Base-by-base conservation (phyloP, 2,113 vertebrate genomes). In the Clarias macrocephalus region DNA sequence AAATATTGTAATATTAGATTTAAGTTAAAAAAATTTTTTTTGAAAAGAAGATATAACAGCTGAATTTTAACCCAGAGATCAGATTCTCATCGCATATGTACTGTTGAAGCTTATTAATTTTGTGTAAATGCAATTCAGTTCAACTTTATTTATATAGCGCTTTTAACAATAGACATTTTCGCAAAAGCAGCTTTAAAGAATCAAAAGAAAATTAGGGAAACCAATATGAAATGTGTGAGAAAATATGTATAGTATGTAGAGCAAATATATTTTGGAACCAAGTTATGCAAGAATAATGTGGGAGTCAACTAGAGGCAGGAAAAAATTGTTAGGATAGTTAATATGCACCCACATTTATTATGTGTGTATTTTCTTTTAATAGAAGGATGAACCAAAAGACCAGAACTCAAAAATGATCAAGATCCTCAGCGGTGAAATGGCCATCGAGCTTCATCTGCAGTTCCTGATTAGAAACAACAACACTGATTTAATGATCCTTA, bases 351-450 rank as follows among this genome's bases (percentile, higher is more conserved):
- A 66, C 4, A 25, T 57, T 15, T 25, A 68, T 33, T 21, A 2
- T 18, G 1, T 52, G 13, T 62, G 23, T 75, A 88, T 63, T 92
- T 0, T 90, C 52, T 94, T 52, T 91, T 89, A 93, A 77, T 87
- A 99, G 97, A 97, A 96, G 88, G 96, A 97, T 59, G 98, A 99
- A 82, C 97, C 97, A 9, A 99, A 99, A 94, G 98, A 99, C 93
- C 97, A 99, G 95, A 99, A 98, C 82, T 96, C 97, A 90, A 99
- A 99, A 95, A 99, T 99, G 98, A 98, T 99, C 90, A 99, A 98
- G 95, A 99, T 99, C 93, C 95, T 99, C 83, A 99, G 98, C 75
- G 98, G 98, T 19, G 98, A 99, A 94, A 99, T 99, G 98, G 97
- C 98, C 70, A 99, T 99, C 87, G 98, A 99, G 88, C 94, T 99